These are phyloP conservation scores for Cairina moschata DNA, from an alignment of 2,113 vertebrate genomes.

Conservation along the genomic window DNA sequence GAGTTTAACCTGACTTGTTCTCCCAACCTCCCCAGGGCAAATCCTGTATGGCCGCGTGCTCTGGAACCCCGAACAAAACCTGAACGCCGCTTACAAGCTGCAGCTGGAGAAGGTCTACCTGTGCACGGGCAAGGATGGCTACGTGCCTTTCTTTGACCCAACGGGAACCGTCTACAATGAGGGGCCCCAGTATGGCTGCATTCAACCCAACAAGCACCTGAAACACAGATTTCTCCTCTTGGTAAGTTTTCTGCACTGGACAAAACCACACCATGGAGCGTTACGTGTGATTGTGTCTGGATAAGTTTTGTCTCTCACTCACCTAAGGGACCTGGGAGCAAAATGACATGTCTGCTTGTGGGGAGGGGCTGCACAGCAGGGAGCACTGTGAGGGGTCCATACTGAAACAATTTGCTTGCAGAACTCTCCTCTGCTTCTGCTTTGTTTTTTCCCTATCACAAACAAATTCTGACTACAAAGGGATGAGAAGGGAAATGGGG, in stretches of 20 bases:
- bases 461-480: background rate
- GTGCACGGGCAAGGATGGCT: slow-evolving; percentile 92
- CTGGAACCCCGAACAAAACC: slow-evolving; percentile 96
- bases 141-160: slow-evolving; percentile 97
- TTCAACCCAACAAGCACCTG: slow-evolving; percentile 94
- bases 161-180: slow-evolving; percentile 96
- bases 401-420: background rate
- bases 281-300: fast-evolving
- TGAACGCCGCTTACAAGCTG: slow-evolving; percentile 92
- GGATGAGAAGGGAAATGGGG: background rate
- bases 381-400: background rate
- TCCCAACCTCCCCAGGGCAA: slow-evolving; percentile 82
- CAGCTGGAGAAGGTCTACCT: slow-evolving; percentile 98
- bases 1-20: background rate
- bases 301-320: background rate
- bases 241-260: slow-evolving; percentile 73
- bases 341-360: fast-evolving
- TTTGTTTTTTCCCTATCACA: background rate
- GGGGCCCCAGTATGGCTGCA: slow-evolving; percentile 96
- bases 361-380: background rate
- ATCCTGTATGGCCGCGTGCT: slow-evolving; percentile 92
- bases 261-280: fast-evolving
- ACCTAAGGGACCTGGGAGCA: background rate
- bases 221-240: slow-evolving; percentile 95
- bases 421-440: background rate